Base-by-base conservation (phyloP, 2,797 vertebrate species). In the Microctenopoma lineatum region DNA sequence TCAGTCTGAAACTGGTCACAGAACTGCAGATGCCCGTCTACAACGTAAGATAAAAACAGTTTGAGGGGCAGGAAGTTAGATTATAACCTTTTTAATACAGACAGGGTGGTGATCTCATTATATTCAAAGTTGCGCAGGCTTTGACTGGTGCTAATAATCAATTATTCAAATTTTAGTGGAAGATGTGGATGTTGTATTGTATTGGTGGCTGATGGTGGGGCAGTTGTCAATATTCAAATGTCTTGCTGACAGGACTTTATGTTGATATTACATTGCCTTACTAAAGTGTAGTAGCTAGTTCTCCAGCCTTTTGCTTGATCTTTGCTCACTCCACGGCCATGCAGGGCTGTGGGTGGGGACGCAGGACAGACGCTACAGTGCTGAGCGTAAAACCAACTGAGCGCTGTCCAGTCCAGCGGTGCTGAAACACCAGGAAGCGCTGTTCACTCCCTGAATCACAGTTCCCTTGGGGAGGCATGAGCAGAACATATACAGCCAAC, bases 331-430 rank as follows among this genome's bases (percentile, higher is more conserved):
- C 73, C 81, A 70, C 71, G 73, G 72, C 78, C 75, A 69, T 80
- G 79, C 85, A 65, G 82, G 66, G 69, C 51, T 68, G 86, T 74
- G 87, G 85, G 81, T 89, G 86, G 66, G 67, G 78, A 83, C 61
- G 59, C 75, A 50, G 54, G 54, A 73, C 70, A 47, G 54, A 73
- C 70, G 45, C 66, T 61, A 71, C 59, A 7, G 72, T 53, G 61
- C 50, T 69, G 26, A 13, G 67, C 45, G 41, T 25, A 56, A 46
- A 39, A 52, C 75, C 71, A 45, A 71, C 74, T 72, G 80, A 89
- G 82, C 87, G 87, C 95, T 96, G 93, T 95, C 93, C 94, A 92
- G 72, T 55, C 44, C 14, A 39, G 73, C 65, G 89, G 93, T 94
- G 91, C 93, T 94, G 92, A 94, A 93, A 84, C 85, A 66, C 69